Base-by-base conservation (phyloP, 2,113 vertebrate genomes). In the Lonchura striata region DNA sequence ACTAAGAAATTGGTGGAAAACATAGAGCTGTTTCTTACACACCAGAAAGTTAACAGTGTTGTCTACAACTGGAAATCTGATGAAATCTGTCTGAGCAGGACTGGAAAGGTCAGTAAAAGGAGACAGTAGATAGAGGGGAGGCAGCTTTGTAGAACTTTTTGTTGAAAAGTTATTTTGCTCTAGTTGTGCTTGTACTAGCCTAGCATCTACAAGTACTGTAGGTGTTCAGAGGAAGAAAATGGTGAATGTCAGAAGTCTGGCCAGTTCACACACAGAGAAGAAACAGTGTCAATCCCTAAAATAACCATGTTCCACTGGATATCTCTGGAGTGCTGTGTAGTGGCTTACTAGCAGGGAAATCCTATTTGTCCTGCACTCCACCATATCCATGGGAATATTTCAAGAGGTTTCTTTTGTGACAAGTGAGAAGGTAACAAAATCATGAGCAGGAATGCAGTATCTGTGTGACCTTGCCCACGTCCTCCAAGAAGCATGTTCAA, bases 341-440 rank as follows among this genome's bases (percentile, higher is more conserved):
- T 65, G 17, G 14, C 7, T n/a, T 66, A 3, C 39, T 8, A 82
- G 42, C 30, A 63, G 16, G 30, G 39, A 70, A 85, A 47, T 60
- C 23, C 18, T 20, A 47, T 7, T 60, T 92, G 20, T 66, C 25
- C 15, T 71, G 25, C 16, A 28, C 15, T 85, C 7, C 25, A 35
- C 25, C 14, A 24, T 13, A 54, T 42, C 57, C 47, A 50, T 3
- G 2, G 74, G 74, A 71, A 69, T 13, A 28, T 39, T 71, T 71
- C 24, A 68, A 53, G 6, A 9, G 13, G 15, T 28, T 4, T 1
- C 20, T 80, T 80, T 47, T 83, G 25, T n/a, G 31, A 39, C n/a
- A 65, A 63, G 17, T 0, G 0, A 39, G 41, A 31, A n/a, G 33
- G 37, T 49, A 46, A 39, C 13, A 6, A n/a, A 80, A 56, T 35